Percentiles rank a stretch among this genome's conserved stretches.
These are phyloP conservation scores for Macrostomum cliftonense DNA, from an alignment of 2,888 invertebrate species.

Conservation along the genomic window DNA sequence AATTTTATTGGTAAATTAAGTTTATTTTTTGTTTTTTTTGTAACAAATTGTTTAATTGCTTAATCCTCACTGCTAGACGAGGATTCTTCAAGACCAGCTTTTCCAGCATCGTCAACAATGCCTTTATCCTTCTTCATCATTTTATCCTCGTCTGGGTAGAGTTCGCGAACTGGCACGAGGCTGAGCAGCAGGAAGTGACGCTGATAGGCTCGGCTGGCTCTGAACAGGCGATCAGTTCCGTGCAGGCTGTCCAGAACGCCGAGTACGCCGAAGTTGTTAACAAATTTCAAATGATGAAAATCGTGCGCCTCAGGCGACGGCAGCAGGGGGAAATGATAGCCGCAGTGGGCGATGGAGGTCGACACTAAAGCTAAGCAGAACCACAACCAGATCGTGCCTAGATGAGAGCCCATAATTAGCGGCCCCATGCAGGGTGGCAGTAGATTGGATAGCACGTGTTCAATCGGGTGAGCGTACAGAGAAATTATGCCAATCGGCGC, in stretches of 20 bases:
- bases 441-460: constrained; percentile 56
- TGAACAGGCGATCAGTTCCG: constrained; percentile 59
- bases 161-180: constrained; percentile 28
- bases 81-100: not conserved
- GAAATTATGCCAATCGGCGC: constrained; percentile 65
- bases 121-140: too few relatives aligned
- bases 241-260: constrained; percentile 62
- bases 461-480: constrained; percentile 58
- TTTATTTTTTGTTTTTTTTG: too few relatives aligned
- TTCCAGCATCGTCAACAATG: not conserved
- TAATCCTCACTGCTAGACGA: not conserved
- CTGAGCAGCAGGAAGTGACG: constrained; percentile 44
- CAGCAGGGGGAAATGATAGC: constrained; percentile 65
- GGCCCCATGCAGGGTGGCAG: constrained; percentile 51
- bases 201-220: constrained; percentile 50
- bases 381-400: constrained; percentile 48
- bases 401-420: constrained; percentile 46
- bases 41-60: too few relatives aligned
- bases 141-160: constrained; percentile 24
- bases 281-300: constrained; percentile 59
- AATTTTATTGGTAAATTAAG: too few relatives aligned
- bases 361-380: constrained; percentile 56
- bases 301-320: constrained; percentile 69
- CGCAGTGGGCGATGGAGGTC: constrained; percentile 62
- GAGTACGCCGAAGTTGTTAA: constrained; percentile 59